Conservation (phyloP, 2,797 vertebrate genomes). For the Oophaga sylvatica region DNA sequence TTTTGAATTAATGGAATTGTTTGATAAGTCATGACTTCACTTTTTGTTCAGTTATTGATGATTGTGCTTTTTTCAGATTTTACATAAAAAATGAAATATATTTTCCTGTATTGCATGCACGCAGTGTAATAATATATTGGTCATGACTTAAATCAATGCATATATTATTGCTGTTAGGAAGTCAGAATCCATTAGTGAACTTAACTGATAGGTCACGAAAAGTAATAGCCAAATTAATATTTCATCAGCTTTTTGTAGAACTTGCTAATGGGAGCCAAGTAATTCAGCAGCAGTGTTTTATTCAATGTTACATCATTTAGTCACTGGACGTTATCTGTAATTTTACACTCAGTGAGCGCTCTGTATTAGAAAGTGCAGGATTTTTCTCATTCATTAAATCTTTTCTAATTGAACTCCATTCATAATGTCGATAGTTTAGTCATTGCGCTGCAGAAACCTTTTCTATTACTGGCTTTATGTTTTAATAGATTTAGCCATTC, state of each 20-base stretch:
- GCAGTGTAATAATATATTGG: slow-evolving; percentile 42
- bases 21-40: neutral
- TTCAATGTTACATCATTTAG: slow-evolving; percentile 61
- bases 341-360: slow-evolving; percentile 60
- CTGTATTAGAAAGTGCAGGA: slow-evolving; percentile 32
- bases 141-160: slow-evolving; percentile 78
- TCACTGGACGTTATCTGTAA: slow-evolving; percentile 55
- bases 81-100: slow-evolving; percentile 25
- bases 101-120: slow-evolving; percentile 38
- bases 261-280: slow-evolving; percentile 82
- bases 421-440: slow-evolving; percentile 17
- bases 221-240: slow-evolving; percentile 94
- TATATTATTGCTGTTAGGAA: slow-evolving; percentile 79
- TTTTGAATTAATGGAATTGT: neutral
- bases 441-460: neutral
- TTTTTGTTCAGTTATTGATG: neutral
- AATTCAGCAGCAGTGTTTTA: slow-evolving; percentile 70
- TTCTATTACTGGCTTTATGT: neutral
- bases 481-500: neutral
- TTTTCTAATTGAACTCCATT: slow-evolving; percentile 44
- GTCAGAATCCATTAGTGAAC: slow-evolving; percentile 88
- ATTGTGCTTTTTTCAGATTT: neutral
- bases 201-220: slow-evolving; percentile 89
- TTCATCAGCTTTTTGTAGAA: slow-evolving; percentile 90
- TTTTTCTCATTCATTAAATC: slow-evolving; percentile 38